Evolutionary conservation across 2,113 vertebrate genomes (phyloP), one percentile per base, ranked within the genome.

Genomic region (Ifrita kowaldi): DNA sequence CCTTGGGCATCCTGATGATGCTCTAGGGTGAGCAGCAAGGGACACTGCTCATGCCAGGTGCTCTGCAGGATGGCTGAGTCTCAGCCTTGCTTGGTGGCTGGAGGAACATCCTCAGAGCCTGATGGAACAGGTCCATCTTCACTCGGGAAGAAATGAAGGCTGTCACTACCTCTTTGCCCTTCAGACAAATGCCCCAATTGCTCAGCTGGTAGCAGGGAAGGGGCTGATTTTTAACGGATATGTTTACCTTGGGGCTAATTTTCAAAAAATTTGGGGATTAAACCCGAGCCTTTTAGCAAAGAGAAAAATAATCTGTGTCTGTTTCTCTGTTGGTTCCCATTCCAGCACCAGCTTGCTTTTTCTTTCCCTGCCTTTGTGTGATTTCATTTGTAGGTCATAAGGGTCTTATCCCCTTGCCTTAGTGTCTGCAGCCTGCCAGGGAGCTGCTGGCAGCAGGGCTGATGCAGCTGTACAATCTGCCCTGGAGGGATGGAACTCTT

Each of bases 121-220:
- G 41, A 30, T 6, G 35, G 39, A 57, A 23, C 24, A 32, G 10
- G 11, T 81, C 32, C 0, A 0, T 57, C 55, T 65, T 56, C 22
- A 12, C 20, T 46, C 0, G 0, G 35, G n/a, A 67, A 42, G 52
- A 70, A 49, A 27, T 14, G 19, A 65, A 15, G 32, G 50, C 27
- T 50, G 35, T 59, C 28, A 10, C 41, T 47, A 11, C 18, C 27
- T 63, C 39, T 85, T 57, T 64, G 39, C 57, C 27, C 3, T 75
- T 55, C 47, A 59, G 22, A 22, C 57, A 41, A 79, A 70, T 7
- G 22, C 13, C 52, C 28, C 22, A 21, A 0, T 71, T 65, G 24
- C 42, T 88, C 69, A 46, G 32, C 50, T 53, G 28, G 26, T 26
- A 68, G 49, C 33, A 64, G 63, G 16, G 46, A 17, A 64, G 7